phyloP scores from a whole-genome alignment of 2,113 vertebrate species.

The Chloebia gouldiae region DNA sequence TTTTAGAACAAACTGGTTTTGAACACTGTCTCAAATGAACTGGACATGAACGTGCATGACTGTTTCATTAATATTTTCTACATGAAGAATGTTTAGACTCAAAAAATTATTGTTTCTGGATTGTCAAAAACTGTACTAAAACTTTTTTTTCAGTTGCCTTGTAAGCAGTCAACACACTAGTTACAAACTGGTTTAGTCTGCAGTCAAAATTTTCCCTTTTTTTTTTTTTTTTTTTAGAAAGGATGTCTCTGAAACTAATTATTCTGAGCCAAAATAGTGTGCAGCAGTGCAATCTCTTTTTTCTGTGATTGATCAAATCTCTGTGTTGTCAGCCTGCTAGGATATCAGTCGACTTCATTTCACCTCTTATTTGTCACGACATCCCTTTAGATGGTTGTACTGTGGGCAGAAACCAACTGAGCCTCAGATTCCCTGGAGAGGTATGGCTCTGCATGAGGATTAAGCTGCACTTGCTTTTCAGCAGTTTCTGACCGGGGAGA shows the following conservation, averaged over 20 bases:
- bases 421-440: not conserved
- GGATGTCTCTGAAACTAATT: not conserved
- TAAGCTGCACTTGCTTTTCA: not conserved
- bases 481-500: not conserved
- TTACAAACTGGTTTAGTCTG: not conserved
- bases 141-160: not conserved
- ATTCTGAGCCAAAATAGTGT: not conserved
- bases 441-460: not conserved
- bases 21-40: not conserved
- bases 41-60: not conserved
- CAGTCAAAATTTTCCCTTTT: not conserved
- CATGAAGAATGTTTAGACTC: not conserved
- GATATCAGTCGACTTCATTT: not conserved
- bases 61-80: not conserved
- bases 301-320: not conserved
- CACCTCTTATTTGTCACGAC: not conserved
- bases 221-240: not conserved
- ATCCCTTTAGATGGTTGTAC: not conserved
- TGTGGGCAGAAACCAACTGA: not conserved
- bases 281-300: not conserved
- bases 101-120: not conserved
- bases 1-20: constrained; percentile 25
- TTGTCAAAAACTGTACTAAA: not conserved
- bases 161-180: not conserved
- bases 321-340: not conserved